Conservation (phyloP, 1,140 invertebrate genomes). For the Caenorhabditis remanei region DNA sequence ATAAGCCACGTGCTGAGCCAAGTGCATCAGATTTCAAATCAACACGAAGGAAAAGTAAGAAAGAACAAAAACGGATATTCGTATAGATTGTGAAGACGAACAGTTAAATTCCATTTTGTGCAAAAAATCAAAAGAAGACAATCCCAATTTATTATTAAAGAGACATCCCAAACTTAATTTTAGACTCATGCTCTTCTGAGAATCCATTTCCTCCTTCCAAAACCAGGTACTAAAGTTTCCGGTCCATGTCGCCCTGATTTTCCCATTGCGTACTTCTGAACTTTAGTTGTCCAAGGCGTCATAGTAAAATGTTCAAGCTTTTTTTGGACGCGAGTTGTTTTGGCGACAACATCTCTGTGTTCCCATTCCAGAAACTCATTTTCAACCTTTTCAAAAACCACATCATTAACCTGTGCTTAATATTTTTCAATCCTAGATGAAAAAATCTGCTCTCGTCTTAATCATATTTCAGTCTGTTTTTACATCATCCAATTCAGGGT, state of each 20-base stretch:
- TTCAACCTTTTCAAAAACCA: neutral
- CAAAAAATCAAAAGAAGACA: too few species aligned
- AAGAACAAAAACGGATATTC: too few species aligned
- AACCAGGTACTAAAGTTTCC: too few species aligned
- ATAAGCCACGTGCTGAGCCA: neutral
- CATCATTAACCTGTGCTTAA: neutral
- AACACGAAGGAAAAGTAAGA: neutral
- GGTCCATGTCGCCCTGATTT: neutral
- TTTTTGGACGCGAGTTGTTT: neutral
- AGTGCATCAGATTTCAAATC: neutral
- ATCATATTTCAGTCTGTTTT: too few species aligned
- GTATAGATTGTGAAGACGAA: neutral
- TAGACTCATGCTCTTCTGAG: too few species aligned
- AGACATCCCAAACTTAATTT: too few species aligned
- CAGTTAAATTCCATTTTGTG: neutral
- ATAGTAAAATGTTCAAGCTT: constrained; percentile 9
- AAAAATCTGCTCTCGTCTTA: too few species aligned
- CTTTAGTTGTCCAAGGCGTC: neutral
- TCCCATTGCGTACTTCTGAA: neutral
- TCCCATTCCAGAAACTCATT: neutral
- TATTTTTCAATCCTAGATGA: too few species aligned
- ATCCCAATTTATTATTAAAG: too few species aligned
- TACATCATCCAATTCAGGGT: too few species aligned
- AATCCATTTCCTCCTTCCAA: too few species aligned
- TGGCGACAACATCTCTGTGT: neutral